These are phyloP conservation scores for Platysteira castanea DNA, from an alignment of 2,113 vertebrate species.

Conservation along the genomic window DNA sequence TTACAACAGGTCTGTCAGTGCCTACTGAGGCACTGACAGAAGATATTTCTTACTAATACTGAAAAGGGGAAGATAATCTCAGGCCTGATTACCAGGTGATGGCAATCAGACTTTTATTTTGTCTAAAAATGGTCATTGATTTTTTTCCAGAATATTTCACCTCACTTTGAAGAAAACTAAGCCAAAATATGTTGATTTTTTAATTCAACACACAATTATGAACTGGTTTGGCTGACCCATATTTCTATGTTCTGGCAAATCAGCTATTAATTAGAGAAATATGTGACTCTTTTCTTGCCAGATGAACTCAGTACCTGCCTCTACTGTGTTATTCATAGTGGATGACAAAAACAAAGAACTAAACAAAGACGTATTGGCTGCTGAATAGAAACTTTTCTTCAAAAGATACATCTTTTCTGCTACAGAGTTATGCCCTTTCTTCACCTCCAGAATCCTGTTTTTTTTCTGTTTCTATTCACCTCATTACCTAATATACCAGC, in stretches of 20 bases:
- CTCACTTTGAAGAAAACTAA: not conserved
- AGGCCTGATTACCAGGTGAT: not conserved
- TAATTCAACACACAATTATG: not conserved
- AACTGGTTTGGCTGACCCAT: not conserved
- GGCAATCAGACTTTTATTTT: not conserved
- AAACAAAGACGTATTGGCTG: not conserved
- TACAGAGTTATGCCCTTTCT: not conserved
- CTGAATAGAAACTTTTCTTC: not conserved
- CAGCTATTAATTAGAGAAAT: not conserved
- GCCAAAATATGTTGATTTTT: not conserved
- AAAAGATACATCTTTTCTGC: not conserved
- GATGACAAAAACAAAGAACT: not conserved
- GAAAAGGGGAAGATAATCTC: not conserved
- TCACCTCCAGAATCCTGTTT: not conserved
- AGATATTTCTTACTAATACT: not conserved
- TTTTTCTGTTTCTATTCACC: not conserved
- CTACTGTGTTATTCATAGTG: not conserved
- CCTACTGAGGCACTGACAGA: not conserved
- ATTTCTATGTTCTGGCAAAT: not conserved
- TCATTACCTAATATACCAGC: conserved; percentile 42
- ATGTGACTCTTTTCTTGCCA: not conserved
- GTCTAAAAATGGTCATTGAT: not conserved
- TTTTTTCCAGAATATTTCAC: not conserved
- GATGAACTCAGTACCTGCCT: not conserved
- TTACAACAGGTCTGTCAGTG: not conserved